A percentile compares a stretch with the other conserved stretches of the same genome.
phyloP scores from a whole-genome alignment of 2,797 vertebrate species.

The Luscinia luscinia region DNA sequence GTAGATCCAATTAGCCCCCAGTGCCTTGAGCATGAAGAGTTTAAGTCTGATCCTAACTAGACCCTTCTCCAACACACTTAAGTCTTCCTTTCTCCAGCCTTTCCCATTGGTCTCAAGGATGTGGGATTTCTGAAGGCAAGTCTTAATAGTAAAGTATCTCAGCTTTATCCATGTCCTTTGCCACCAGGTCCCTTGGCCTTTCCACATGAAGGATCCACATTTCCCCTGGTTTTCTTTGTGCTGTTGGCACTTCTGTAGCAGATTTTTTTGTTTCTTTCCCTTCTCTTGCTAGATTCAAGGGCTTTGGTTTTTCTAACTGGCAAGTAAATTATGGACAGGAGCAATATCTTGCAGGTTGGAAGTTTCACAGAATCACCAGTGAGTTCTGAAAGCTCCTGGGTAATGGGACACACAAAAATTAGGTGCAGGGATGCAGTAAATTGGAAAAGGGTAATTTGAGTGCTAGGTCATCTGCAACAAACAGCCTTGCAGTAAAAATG shows the following conservation, averaged over 20 bases:
- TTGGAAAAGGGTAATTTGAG: neutral
- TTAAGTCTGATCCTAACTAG: neutral
- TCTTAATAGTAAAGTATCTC: neutral
- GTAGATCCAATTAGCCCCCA: neutral
- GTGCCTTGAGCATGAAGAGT: neutral
- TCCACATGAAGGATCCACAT: neutral
- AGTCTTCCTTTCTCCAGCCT: neutral
- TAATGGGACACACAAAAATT: neutral
- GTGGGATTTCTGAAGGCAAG: neutral
- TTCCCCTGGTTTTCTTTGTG: neutral
- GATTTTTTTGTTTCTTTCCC: neutral
- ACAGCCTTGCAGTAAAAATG: neutral
- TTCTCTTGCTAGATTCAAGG: neutral
- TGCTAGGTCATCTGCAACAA: neutral
- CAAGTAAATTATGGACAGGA: neutral
- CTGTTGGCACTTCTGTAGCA: neutral
- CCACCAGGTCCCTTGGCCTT: neutral
- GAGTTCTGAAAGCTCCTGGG: neutral
- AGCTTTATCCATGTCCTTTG: neutral
- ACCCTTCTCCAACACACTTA: neutral
- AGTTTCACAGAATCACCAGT: neutral
- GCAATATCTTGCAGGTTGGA: neutral
- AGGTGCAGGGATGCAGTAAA: neutral
- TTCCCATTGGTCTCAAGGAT: neutral
- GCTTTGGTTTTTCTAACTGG: neutral